Base-by-base conservation (phyloP, 2,113 vertebrate species). In the Zeus faber region DNA sequence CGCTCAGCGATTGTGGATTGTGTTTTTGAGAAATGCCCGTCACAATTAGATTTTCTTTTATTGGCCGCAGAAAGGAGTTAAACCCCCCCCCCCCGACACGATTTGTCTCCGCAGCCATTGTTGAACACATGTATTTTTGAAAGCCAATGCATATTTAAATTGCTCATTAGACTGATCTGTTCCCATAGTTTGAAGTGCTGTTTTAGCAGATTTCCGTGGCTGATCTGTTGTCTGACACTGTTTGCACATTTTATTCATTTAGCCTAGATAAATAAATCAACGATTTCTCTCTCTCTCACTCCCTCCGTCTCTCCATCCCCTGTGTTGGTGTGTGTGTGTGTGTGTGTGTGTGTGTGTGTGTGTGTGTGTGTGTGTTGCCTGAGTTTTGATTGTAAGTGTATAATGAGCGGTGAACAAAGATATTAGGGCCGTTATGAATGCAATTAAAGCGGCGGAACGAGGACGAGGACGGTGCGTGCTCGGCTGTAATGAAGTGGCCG, bases 1-100 rank as follows among this genome's bases (percentile, higher is more conserved):
- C 54, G 60, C 35, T 60, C 54, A 52, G 26, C 73, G 51, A 68
- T 78, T 75, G 75, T 73, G 75, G n/a, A n/a, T n/a, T n/a, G n/a
- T n/a, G n/a, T n/a, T 73, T 73, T 68, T 17, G 51, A 72, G 41
- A n/a, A 33, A 18, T n/a, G 41, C 58, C 65, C 64, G 65, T 54
- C 43, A 67, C 46, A 76, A 78, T 67, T 47, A 65, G 51, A 60
- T 72, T 61, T 54, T 52, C 50, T 44, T 67, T 74, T 58, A 61
- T 26, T 21, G 24, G 8, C 52, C 63, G 41, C 47, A 33, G 27
- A 45, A 40, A 5, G 26, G 27, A 48, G 60, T 63, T 62, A 74
- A 71, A n/a, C n/a, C n/a, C n/a, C n/a, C n/a, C n/a, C n/a, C n/a
- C n/a, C n/a, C n/a, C n/a, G n/a, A n/a, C n/a, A n/a, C n/a, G n/a